Conservation (phyloP, 2,888 invertebrate genomes). For the Diarsia dahlii region DNA sequence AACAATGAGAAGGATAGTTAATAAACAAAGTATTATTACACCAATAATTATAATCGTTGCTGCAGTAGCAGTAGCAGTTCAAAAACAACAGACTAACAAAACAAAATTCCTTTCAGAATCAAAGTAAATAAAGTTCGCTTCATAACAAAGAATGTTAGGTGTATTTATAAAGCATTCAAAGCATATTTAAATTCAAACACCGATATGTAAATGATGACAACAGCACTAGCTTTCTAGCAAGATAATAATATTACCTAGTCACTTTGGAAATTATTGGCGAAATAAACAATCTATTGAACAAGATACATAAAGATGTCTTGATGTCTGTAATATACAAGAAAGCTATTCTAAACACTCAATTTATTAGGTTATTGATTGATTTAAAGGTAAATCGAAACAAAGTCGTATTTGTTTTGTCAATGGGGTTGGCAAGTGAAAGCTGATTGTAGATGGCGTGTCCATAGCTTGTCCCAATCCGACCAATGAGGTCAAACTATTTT, state of each 20-base stretch:
- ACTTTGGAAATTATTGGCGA: conserved; percentile 38
- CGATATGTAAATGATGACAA: conserved; percentile 49
- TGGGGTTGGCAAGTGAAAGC: too few species aligned
- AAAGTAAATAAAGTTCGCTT: neutral
- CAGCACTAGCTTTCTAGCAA: conserved; percentile 34
- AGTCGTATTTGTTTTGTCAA: conserved; percentile 4
- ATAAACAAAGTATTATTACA: neutral
- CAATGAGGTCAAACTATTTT: too few species aligned
- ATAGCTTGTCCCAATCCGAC: too few species aligned
- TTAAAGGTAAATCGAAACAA: conserved; percentile 6
- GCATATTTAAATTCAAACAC: conserved; percentile 31
- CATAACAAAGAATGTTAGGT: neutral
- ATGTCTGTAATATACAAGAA: conserved; percentile 23
- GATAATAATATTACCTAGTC: conserved; percentile 43
- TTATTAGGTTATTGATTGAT: conserved; percentile 21
- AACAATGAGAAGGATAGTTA: conserved; percentile 43
- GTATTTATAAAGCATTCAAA: conserved; percentile 20
- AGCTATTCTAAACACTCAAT: conserved; percentile 31
- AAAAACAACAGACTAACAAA: neutral
- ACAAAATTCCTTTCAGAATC: neutral
- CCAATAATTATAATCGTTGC: too few species aligned
- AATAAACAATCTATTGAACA: conserved; percentile 40
- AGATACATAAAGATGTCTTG: conserved; percentile 39
- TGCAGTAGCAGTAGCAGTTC: too few species aligned
- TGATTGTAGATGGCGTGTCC: too few species aligned